Percentiles rank a stretch among this genome's conserved stretches.
phyloP scores from a whole-genome alignment of 2,113 vertebrate genomes.

The Neogobius melanostomus region DNA sequence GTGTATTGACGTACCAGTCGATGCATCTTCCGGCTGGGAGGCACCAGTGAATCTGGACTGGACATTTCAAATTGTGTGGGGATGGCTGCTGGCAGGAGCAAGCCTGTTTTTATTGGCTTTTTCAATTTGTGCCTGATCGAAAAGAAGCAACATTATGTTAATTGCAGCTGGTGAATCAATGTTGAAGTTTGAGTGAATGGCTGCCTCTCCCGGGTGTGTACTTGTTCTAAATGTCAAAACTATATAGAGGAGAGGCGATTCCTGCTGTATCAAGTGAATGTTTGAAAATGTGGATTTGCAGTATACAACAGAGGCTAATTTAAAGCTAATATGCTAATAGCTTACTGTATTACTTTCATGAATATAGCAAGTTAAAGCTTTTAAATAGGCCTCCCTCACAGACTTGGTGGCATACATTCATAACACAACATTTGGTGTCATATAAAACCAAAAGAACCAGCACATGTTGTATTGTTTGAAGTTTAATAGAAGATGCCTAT shows the following conservation, averaged over 20 bases:
- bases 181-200: conserved; percentile 24
- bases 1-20: conserved; percentile 56
- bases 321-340: too few relatives aligned
- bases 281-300: not conserved
- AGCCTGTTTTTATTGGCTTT: conserved; percentile 55
- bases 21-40: conserved; percentile 40
- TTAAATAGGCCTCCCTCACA: too few relatives aligned
- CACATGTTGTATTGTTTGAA: not conserved
- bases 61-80: conserved; percentile 38
- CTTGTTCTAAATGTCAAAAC: conserved; percentile 15
- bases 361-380: too few relatives aligned
- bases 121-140: conserved; percentile 49
- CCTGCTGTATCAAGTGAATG: not conserved
- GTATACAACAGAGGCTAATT: too few relatives aligned
- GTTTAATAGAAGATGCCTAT: not conserved
- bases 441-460: too few relatives aligned
- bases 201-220: conserved; percentile 9
- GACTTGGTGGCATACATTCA: too few relatives aligned
- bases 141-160: conserved; percentile 47
- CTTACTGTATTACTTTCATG: too few relatives aligned
- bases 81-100: conserved; percentile 31
- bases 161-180: conserved; percentile 54
- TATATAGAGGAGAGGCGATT: not conserved
- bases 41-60: conserved; percentile 25
- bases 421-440: too few relatives aligned